A percentile compares a stretch with the other conserved stretches of the same genome.
These are phyloP conservation scores for Pseudopipra pipra DNA, from an alignment of 2,113 vertebrate species.

Conservation along the genomic window DNA sequence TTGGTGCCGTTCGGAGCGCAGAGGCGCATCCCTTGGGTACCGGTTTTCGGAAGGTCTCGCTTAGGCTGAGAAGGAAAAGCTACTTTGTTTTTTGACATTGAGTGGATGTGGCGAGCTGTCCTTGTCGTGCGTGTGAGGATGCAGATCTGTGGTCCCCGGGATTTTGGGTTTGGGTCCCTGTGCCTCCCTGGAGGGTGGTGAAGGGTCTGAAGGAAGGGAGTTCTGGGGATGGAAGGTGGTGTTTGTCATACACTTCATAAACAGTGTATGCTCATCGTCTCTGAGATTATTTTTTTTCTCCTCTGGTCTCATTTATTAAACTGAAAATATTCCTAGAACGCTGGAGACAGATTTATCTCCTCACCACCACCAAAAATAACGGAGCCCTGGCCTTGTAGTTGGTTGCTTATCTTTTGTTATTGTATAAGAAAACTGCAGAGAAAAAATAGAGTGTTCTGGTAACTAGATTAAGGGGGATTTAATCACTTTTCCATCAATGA, in stretches of 20 bases:
- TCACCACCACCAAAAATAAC: background rate
- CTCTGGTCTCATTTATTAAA: background rate
- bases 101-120: background rate
- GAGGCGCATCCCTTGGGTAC: conserved; percentile 26
- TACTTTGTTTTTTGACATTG: conserved; percentile 19
- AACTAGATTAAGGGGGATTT: background rate
- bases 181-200: background rate
- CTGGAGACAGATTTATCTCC: background rate
- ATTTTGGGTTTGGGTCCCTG: background rate
- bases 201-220: background rate
- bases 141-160: background rate
- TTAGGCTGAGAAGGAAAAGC: background rate
- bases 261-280: background rate
- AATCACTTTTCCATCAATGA: conserved; percentile 20
- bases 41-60: background rate
- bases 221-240: background rate
- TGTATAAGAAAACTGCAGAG: background rate
- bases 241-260: background rate
- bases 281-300: background rate
- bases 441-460: background rate
- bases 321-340: background rate
- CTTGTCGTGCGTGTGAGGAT: background rate
- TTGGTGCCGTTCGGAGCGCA: background rate
- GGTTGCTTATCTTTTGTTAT: background rate
- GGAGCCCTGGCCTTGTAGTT: background rate